Evolutionary conservation across 2,797 vertebrate genomes (phyloP).

Genomic region (Carduelis carduelis): DNA sequence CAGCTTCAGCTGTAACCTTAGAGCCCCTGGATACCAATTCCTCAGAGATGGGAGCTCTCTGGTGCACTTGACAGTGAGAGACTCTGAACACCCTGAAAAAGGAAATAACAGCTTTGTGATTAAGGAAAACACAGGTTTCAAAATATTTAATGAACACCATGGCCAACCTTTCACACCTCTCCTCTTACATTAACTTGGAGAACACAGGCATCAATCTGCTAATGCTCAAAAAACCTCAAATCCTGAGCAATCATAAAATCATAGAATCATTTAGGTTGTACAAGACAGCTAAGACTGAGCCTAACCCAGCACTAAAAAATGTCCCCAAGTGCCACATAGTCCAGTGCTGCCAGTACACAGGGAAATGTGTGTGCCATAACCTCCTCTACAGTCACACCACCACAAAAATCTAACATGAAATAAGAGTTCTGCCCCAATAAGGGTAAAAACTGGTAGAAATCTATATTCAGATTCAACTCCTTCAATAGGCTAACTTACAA

Average conservation of each 20-base stretch:
- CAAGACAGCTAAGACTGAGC: background rate
- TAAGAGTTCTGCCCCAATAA: accelerated
- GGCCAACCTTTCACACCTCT: background rate
- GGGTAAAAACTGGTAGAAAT: background rate
- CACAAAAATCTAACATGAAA: background rate
- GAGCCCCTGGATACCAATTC: background rate
- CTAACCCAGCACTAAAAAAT: background rate
- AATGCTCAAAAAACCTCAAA: background rate
- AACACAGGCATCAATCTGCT: background rate
- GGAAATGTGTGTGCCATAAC: accelerated
- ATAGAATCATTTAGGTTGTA: background rate
- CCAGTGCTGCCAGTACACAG: background rate
- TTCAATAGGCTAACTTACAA: background rate
- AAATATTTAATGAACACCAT: background rate
- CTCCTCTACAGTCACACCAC: background rate
- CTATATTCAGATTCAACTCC: background rate
- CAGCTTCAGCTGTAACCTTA: background rate
- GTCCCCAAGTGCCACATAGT: background rate
- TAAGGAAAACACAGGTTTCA: background rate
- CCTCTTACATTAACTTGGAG: background rate
- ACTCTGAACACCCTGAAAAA: background rate
- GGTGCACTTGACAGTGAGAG: background rate
- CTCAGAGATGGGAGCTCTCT: background rate
- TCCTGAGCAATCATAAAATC: background rate
- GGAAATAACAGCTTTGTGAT: background rate